Percentiles rank a stretch among this genome's conserved stretches.
Conservation (phyloP, 2,113 vertebrate genomes). For the Rutilus rutilus region DNA sequence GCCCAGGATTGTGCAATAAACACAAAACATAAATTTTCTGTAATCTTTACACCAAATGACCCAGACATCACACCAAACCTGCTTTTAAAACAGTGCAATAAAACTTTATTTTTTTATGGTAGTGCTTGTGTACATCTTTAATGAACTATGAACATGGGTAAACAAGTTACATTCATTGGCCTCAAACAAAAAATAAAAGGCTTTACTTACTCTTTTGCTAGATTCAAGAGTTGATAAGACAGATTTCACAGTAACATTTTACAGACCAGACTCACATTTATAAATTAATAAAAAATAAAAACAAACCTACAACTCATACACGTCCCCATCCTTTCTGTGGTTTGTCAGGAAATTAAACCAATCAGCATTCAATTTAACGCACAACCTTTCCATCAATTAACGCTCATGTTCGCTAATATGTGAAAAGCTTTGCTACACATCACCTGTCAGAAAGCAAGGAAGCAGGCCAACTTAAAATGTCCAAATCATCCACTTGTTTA, state of each 20-base stretch:
- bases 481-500: neutral
- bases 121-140: conserved; percentile 85
- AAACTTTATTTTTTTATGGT: conserved; percentile 85
- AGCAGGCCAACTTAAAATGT: neutral
- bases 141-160: conserved; percentile 71
- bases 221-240: conserved; percentile 52
- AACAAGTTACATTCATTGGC: conserved; percentile 89
- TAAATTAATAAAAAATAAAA: conserved; percentile 45
- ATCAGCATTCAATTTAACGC: neutral
- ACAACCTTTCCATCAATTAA: neutral
- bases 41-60: neutral
- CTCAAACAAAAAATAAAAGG: conserved; percentile 61
- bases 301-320: neutral
- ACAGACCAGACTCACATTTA: conserved; percentile 48
- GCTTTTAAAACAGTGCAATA: conserved; percentile 76
- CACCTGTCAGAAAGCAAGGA: conserved; percentile 11
- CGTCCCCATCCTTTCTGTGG: neutral
- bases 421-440: conserved; percentile 23
- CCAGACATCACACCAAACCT: neutral
- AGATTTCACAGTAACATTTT: conserved; percentile 61
- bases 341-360: conserved; percentile 17
- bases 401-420: conserved; percentile 5
- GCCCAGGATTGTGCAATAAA: neutral
- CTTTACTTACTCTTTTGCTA: conserved; percentile 50
- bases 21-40: neutral